Evolutionary conservation across 2,888 invertebrate genomes (phyloP).

Genomic region (Odontothrips loti): DNA sequence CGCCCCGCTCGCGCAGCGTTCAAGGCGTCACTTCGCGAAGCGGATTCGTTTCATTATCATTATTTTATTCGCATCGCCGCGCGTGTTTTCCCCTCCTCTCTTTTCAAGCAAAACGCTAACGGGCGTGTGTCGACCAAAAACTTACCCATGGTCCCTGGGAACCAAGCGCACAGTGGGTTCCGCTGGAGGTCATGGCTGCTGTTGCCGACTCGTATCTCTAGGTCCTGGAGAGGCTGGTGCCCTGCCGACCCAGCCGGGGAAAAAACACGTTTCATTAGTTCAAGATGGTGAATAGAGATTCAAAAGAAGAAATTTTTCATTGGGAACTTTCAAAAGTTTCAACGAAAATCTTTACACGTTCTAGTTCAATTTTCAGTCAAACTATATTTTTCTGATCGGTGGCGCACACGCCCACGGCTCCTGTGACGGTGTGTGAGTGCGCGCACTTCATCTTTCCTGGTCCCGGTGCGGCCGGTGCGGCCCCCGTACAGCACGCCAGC

Average conservation of each 20-base stretch:
- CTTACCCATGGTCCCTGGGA: conserved; percentile 81
- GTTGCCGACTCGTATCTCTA: conserved; percentile 88
- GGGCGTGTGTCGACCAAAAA: no score
- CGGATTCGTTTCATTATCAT: not conserved
- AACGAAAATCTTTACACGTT: conserved; percentile 9
- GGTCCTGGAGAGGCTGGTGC: conserved; percentile 80
- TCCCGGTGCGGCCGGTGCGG: no score
- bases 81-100: not conserved
- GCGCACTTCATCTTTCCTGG: not conserved
- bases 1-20: no score
- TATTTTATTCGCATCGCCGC: not conserved
- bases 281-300: no score
- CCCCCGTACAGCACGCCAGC: not conserved
- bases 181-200: conserved; percentile 80
- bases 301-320: not conserved
- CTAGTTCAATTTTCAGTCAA: no score
- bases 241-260: conserved; percentile 56
- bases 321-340: not conserved
- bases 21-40: not conserved
- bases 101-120: not conserved
- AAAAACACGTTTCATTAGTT: conserved; percentile 31
- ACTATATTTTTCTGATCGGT: no score
- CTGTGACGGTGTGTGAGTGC: not conserved
- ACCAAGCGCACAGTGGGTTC: conserved; percentile 90
- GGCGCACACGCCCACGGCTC: no score